Base-by-base conservation (phyloP, 1,140 invertebrate species). In the Pseudachorutes palmiensis region DNA sequence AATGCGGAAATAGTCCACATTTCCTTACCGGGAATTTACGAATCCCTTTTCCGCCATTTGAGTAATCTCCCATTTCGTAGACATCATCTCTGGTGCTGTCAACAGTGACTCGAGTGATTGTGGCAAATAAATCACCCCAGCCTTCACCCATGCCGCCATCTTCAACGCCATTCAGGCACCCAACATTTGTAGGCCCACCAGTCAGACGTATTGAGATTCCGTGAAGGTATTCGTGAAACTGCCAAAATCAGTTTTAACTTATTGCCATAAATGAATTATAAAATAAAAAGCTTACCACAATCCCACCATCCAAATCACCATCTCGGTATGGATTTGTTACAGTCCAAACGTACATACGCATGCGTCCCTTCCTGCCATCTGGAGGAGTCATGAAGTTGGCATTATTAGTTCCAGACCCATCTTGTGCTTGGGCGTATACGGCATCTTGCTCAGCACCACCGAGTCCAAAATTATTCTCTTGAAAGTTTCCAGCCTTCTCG, bases 281-380 rank as follows among this genome's bases (percentile, higher is more conserved):
- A 5, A 3, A 29, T 32, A 29, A 14, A 30, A 5, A 32, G 30
- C 58, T 60, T 31, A 60, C 61, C 2, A 63, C 28, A 19, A 63
- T 63, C 12, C 61, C 61, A 45, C 61, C 61, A 48, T 63, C 61
- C 9, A 63, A 48, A 36, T 63, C 61, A 22, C 61, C 61, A 24
- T 63, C 61, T 2, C 61, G 9, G n/a, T 29, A 5, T 26, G 61
- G 61, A 9, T 31, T 26, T 19, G 30, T 45, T 24, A 12, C 26
- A n/a, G 30, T 63, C 61, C 61, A 63, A 63, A 63, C 58, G 58
- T 30, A 29, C 58, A 60, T 60, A 5, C 58, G 5, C 58, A 60
- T 60, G 26, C 30, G 58, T 30, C 58, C 58, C 14, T 60, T 60
- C 12, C 2, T 9, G 2, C 58, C 30, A 24, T 32, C 58, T 12